Evolutionary conservation across 1,140 invertebrate species (phyloP), one percentile per base, ranked within the genome.

Genomic region (Diabrotica undecimpunctata): DNA sequence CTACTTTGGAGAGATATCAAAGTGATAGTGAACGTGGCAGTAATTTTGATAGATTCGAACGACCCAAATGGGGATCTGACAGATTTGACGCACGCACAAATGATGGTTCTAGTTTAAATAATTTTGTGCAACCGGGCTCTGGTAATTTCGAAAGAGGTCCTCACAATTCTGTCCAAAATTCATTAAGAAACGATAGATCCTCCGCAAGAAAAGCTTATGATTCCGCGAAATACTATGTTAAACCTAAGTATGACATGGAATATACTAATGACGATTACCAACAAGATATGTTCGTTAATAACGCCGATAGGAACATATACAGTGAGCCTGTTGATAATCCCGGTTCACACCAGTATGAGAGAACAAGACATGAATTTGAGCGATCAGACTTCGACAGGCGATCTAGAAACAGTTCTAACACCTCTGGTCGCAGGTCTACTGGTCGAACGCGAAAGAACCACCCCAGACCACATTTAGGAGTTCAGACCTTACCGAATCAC

Each of bases 221-320:
- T 67, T 67, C 82, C 46, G 83, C 83, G 65, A 83, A 82, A 65
- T 84, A 84, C 68, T 80, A 82, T 5, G 80, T 81, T 39, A 83
- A 84, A 54, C 81, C 83, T 6, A 81, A 82, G 51, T 76, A 76
- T 53, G 74, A 74, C 36, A 51, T 73, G 7, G 73, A 76, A 51
- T 70, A 70, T 37, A 71, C 75, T 52, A 76, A 75, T 39, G 75
- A 76, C 6, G 72, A 76, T 58, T 75, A 75, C 58, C 66, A 82
- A 80, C 70, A 81, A 76, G 69, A 80, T 66, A 59, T 81, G 78
- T 54, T 80, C 75, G 9, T 77, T 70, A 66, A 64, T 50, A 63
- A 60, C 37, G 62, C 69, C 36, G 70, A 73, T 9, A 64, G 69
- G 38, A 78, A 78, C 57, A 74, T 78, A 11, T 79, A 78, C 64